Evolutionary conservation across 2,888 invertebrate genomes (phyloP), one percentile per base, ranked within the genome.

Genomic region (Eurytoma adleriae): DNA sequence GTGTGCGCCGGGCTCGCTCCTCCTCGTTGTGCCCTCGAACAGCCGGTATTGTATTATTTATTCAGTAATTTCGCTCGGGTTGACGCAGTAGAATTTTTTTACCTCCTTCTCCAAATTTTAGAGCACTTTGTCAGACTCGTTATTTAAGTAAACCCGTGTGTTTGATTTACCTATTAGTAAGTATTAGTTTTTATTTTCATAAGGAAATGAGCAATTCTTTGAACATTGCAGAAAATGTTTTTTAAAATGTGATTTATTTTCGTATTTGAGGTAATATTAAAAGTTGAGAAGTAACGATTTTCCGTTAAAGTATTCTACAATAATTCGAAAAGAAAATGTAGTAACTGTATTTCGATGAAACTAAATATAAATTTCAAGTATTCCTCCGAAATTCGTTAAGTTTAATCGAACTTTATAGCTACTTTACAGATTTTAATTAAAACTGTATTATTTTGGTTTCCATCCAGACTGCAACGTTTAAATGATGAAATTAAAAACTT

Each of bases 31-130:
- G 50, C 62, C 24, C 61, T 50, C 56, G 54, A 64, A 56, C 64
- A 64, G 62, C 52, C 54, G 62, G 14, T 73, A 48, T 59, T 48
- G 20, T 27, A 18, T 75, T 75, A 75, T 75, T 75, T 75, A 75
- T 75, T 67, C 57, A 75, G 67, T 50, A 57, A 57, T 56, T 57
- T 67, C 59, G n/a, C 27, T n/a, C 16, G 24, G 24, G 16, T 30
- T 66, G 27, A 20, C n/a, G 7, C 0, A 10, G 20, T 14, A 1
- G 18, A 20, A 20, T 16, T 57, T 59, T 12, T 48, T 48, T 57
- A 50, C 3, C 24, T 62, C 18, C 52, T 52, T 52, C 71, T 61
- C 61, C 52, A 16, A 61, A 52, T 56, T 69, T 40, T n/a, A 48
- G 40, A 12, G 10, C 3, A 18, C 3, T 40, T 61, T 16, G 27